Evolutionary conservation across 2,797 vertebrate genomes (phyloP).

Genomic region (Gephyroberyx darwinii): DNA sequence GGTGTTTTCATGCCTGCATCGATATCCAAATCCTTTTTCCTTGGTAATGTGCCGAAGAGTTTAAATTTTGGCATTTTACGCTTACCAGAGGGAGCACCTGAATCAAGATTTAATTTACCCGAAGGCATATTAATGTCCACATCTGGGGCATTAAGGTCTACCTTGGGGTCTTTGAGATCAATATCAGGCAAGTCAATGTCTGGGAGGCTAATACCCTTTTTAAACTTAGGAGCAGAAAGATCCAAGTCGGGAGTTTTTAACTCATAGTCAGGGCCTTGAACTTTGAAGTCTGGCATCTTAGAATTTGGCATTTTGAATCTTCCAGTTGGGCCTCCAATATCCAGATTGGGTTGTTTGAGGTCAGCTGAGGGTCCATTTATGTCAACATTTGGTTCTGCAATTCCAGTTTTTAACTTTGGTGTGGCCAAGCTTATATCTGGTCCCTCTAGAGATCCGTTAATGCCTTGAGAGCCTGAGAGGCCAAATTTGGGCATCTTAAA

Average conservation of each 20-base stretch:
- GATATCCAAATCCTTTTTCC: constrained; percentile 51
- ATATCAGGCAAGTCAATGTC: constrained; percentile 30
- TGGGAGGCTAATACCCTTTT: constrained; percentile 25
- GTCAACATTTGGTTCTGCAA: constrained; percentile 29
- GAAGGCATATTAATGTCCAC: constrained; percentile 39
- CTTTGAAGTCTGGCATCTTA: constrained; percentile 39
- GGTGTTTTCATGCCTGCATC: constrained; percentile 51
- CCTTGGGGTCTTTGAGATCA: constrained; percentile 40
- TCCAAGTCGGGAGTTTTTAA: constrained; percentile 45
- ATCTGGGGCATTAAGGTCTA: constrained; percentile 36
- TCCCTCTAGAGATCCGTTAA: constrained; percentile 33
- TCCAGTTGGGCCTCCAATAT: constrained; percentile 41
- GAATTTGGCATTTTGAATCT: constrained; percentile 49
- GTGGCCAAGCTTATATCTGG: constrained; percentile 31
- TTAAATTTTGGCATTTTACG: constrained; percentile 59
- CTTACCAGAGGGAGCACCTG: constrained; percentile 43
- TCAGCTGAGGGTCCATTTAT: constrained; percentile 31
- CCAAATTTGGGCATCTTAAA: constrained; percentile 52
- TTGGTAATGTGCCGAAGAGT: constrained; percentile 52
- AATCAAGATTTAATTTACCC: constrained; percentile 41
- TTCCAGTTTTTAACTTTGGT: constrained; percentile 42
- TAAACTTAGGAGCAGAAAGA: constrained; percentile 43
- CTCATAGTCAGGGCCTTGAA: constrained; percentile 44
- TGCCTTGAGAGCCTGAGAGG: constrained; percentile 46
- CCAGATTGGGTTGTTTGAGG: constrained; percentile 30